Evolutionary conservation across 2,888 invertebrate species (phyloP), one percentile per base, ranked within the genome.

Genomic region (Lasioglossum villosulum): DNA sequence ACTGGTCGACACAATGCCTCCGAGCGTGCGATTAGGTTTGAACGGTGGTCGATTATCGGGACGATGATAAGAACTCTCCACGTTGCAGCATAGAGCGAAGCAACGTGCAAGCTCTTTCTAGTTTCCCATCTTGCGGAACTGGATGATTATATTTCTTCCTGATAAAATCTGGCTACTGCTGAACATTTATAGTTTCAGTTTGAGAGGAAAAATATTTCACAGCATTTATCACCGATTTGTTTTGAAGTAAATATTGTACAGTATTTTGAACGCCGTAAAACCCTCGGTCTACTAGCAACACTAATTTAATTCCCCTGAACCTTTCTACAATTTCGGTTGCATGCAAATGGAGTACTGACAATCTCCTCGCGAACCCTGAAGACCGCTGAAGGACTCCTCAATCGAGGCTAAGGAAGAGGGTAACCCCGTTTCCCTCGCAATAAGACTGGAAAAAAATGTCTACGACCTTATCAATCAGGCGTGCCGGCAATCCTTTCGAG

Each of bases 1-100:
- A 89, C 88, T 89, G 84, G 82, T 83, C 71, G 72, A 34, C 27
- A 30, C 52, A n/a, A 52, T 52, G 23, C 23, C 10, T n/a, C 23
- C 52, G 52, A 52, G 10, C 3, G n/a, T 52, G 23, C 52, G 52
- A n/a, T 52, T n/a, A 52, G 23, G 52, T n/a, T 52, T 10, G 52
- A 52, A 23, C 23, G 8, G 52, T n/a, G 23, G 23, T n/a, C 23
- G 3, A 23, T 23, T 10, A n/a, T 52, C 52, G 10, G 23, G 19
- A 23, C 52, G 52, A 8, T 0, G 52, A 52, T 52, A 23, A 52
- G 23, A 52, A 23, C 19, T 10, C 8, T 8, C 10, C 19, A 1
- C 4, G 52, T 10, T n/a, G 23, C 52, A n/a, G 52, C 52, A 52
- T 0, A 23, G 3, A 23, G 52, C 52, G 23, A 10, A 10, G 23